Conservation (phyloP, 2,888 invertebrate genomes). For the Coronaproctus castanopsis region DNA sequence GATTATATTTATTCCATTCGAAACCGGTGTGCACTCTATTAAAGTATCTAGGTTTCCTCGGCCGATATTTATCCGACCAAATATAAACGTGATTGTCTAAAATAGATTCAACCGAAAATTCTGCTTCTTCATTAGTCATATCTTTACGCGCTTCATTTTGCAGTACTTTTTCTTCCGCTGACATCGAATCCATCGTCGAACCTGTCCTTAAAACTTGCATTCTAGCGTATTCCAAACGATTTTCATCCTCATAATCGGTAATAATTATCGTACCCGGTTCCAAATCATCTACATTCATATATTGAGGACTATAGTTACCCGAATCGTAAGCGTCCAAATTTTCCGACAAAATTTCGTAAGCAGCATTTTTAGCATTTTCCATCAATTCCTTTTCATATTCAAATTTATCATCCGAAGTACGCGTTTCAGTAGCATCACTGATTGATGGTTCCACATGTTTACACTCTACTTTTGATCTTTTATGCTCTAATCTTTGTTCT, state of each 20-base stretch:
- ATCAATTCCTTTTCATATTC: not conserved
- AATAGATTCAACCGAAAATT: slow-evolving; percentile 74
- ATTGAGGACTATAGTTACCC: slow-evolving; percentile 70
- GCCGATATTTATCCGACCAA: slow-evolving; percentile 97
- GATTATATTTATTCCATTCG: slow-evolving; percentile 99
- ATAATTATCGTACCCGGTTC: slow-evolving; percentile 57
- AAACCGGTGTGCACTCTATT: slow-evolving; percentile 93
- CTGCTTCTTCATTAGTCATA: slow-evolving; percentile 68
- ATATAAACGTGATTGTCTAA: slow-evolving; percentile 69
- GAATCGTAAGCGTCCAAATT: slow-evolving; percentile 46
- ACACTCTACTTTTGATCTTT: slow-evolving; percentile 18
- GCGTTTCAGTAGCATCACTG: not conserved
- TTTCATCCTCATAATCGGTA: slow-evolving; percentile 52
- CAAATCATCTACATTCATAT: slow-evolving; percentile 39
- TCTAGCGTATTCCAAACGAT: slow-evolving; percentile 51
- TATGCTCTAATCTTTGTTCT: slow-evolving; percentile 44
- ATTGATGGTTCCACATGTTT: not conserved
- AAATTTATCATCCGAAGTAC: not conserved
- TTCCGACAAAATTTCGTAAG: slow-evolving; percentile 22
- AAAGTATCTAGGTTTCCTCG: slow-evolving; percentile 92
- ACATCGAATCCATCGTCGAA: slow-evolving; percentile 33
- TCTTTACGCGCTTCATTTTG: slow-evolving; percentile 63
- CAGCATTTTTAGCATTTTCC: not conserved
- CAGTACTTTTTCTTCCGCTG: slow-evolving; percentile 39
- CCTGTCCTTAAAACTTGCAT: slow-evolving; percentile 39